Evolutionary conservation across 2,888 invertebrate genomes (phyloP), one percentile per base, ranked within the genome.

Genomic region (Rotaria sp.): DNA sequence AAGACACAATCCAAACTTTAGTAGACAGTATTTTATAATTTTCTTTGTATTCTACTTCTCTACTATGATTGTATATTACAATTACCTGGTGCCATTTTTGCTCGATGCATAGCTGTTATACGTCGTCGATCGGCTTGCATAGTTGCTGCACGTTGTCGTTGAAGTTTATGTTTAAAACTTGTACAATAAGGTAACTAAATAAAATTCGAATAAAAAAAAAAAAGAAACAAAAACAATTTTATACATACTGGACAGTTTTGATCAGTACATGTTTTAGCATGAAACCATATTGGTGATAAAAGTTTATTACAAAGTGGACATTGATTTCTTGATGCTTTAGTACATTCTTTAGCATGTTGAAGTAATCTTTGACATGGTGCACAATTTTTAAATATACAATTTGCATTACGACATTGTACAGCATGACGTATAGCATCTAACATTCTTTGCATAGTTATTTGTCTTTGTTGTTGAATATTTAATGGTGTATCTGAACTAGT

Each of bases 351-450:
- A 41, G 98, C 96, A 92, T 99, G 99, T 88, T 94, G 94, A n/a
- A 99, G 96, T 67, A 99, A 97, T 86, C 96, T 94, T 92, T 98
- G 99, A 98, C 99, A 99, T 93, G 97, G 98, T 92, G 96, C 95
- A 92, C 99, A 99, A 89, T 96, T 96, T 41, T 96, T 95, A 24
- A 74, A 35, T 89, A 97, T 93, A 92, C 99, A 99, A 92, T 99
- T 99, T 88, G 98, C 98, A 92, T 99, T 98, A 90, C 97, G 94
- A 91, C 97, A 97, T 91, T 96, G 96, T 92, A 97, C 96, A 88
- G 99, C 95, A 93, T 99, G 96, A 92, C 93, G 92, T 41, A 84
- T 59, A 30, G 57, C 90, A 94, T 94, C 88, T n/a, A 80, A 45
- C 24, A 24, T 26, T n/a, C 45, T 4, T 80, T 80, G 80, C 45